phyloP scores from a whole-genome alignment of 2,888 invertebrate genomes.

The Ypsolopha sequella region DNA sequence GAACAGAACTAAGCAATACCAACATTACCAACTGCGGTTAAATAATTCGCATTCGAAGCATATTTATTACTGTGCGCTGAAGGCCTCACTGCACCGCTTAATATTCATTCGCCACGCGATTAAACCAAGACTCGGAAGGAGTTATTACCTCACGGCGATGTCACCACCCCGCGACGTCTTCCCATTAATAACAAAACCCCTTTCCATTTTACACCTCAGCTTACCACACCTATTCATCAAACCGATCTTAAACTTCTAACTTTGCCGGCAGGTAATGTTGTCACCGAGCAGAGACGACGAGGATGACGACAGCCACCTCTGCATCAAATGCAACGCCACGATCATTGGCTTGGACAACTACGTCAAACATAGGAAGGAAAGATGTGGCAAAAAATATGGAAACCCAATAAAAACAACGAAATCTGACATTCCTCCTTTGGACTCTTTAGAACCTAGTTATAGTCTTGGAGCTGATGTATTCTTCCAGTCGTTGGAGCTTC shows the following conservation, averaged over 20 bases:
- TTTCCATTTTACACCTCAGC: constrained; percentile 6
- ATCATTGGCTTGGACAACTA: constrained; percentile 90
- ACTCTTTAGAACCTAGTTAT: constrained; percentile 60
- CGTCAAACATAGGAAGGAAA: constrained; percentile 82
- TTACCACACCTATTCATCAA: constrained; percentile 3
- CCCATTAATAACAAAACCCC: constrained; percentile 5
- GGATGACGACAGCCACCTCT: constrained; percentile 88
- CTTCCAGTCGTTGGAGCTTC: constrained; percentile 85
- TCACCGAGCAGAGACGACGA: constrained; percentile 67
- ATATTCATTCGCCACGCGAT: constrained; percentile 47
- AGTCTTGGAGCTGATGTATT: constrained; percentile 86
- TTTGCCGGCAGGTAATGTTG: constrained; percentile 55
- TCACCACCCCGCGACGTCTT: constrained; percentile 23
- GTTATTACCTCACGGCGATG: constrained; percentile 22
- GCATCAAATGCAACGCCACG: constrained; percentile 87
- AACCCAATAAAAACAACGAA: constrained; percentile 19
- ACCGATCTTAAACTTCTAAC: neutral
- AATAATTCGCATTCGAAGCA: constrained; percentile 41
- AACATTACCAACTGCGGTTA: constrained; percentile 24
- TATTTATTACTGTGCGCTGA: constrained; percentile 40
- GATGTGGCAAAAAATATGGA: constrained; percentile 65
- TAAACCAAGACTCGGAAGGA: constrained; percentile 15
- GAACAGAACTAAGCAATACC: constrained; percentile 29
- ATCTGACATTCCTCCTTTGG: constrained; percentile 37
- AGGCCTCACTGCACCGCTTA: constrained; percentile 41